These are phyloP conservation scores for Cossypha dichroa DNA, from an alignment of 2,797 vertebrate genomes.

Conservation along the genomic window DNA sequence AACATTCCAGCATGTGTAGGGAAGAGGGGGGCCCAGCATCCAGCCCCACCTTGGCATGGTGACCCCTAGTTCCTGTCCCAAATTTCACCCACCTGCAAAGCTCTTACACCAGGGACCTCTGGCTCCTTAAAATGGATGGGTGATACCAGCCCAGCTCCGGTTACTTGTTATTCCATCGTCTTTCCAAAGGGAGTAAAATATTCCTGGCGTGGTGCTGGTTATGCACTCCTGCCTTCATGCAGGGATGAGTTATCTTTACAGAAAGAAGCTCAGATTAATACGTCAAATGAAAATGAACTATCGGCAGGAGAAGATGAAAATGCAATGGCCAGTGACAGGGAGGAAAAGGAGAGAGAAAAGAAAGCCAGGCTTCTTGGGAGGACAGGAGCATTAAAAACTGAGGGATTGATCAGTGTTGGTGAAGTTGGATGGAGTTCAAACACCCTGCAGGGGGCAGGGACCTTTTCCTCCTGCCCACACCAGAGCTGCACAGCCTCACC, in stretches of 20 bases:
- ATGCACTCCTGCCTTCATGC: not conserved
- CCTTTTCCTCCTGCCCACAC: not conserved
- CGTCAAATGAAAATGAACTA: conserved; percentile 65
- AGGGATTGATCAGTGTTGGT: not conserved
- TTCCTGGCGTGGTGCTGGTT: conserved; percentile 14
- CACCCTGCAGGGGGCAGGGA: not conserved
- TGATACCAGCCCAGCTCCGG: not conserved
- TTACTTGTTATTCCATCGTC: conserved; percentile 20
- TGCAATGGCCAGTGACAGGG: not conserved
- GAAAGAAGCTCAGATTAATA: conserved; percentile 57
- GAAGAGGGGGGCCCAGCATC: not conserved
- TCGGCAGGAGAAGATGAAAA: conserved; percentile 37
- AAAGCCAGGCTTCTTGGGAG: not conserved
- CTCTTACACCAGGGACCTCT: not conserved
- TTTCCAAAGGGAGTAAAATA: conserved; percentile 27
- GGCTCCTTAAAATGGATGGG: not conserved
- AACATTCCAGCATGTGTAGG: not conserved
- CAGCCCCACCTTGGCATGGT: not conserved
- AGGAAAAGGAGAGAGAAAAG: not conserved
- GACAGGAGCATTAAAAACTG: not conserved
- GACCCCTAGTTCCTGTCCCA: not conserved
- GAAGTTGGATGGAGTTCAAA: not conserved
- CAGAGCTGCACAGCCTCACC: not conserved
- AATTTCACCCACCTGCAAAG: not conserved
- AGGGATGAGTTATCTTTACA: conserved; percentile 55